Evolutionary conservation across 2,888 invertebrate genomes (phyloP), one percentile per base, ranked within the genome.

Genomic region (Sesamia inferens): DNA sequence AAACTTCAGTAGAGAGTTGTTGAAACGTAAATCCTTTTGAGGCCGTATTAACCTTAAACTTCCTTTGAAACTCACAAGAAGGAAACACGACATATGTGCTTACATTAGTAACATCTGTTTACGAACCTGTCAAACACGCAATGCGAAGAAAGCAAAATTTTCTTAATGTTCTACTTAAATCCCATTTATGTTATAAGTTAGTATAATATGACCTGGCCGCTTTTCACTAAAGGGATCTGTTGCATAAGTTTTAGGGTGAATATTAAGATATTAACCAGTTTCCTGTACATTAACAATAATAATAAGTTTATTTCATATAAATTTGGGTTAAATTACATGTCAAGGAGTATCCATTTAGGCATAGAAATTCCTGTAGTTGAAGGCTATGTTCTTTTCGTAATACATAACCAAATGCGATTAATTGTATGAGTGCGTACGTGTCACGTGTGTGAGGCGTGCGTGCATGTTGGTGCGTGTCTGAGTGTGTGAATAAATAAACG

Each of bases 61-160:
- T 78, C 13, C 47, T 22, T 58, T 48, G 48, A 68, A 81, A 76
- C 22, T 51, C 48, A 22, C 48, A 67, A 65, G 62, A 66, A 71
- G 71, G 55, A 80, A 66, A 65, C 48, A 67, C 57, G 48, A 47
- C 47, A 69, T 63, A 57, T 48, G 61, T 68, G 68, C 39, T 72
- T 47, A 69, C 71, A 80, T 80, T 42, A 71, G 64, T 71, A 81
- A 69, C 82, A 85, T 71, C 72, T 85, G 72, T 71, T 72, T 76
- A 66, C 58, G 44, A 61, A 80, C 10, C 61, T 81, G 81, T 66
- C 68, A 81, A 73, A 84, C 54, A 66, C 69, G 57, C 47, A 71
- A 66, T 54, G 78, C 54, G 67, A 67, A 69, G 68, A 68, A 71
- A 70, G 71, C 74, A 48, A 62, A 74, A 81, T 84, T 72, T 69